Conservation (phyloP, 2,888 invertebrate species). For the Lycocerus yunnanus region DNA sequence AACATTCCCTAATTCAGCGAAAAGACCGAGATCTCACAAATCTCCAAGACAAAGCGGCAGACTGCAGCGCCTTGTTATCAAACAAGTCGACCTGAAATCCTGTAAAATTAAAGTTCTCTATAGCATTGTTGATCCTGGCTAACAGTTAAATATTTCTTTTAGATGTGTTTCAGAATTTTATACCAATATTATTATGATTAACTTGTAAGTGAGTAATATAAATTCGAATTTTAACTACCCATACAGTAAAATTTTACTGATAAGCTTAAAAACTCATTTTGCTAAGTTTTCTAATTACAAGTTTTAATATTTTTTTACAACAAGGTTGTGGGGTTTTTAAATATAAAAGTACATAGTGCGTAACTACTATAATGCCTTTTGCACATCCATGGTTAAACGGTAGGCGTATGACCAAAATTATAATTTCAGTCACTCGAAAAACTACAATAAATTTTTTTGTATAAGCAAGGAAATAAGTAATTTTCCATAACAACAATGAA, state of each 20-base stretch:
- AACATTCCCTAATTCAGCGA: slow-evolving; percentile 35
- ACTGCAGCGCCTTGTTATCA: slow-evolving; percentile 43
- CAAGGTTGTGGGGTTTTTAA: too few relatives aligned
- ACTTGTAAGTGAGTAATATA: background rate
- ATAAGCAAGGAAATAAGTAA: background rate
- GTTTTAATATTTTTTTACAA: background rate
- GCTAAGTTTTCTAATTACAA: too few relatives aligned
- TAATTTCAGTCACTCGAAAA: too few relatives aligned
- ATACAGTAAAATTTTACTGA: too few relatives aligned
- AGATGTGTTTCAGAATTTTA: background rate
- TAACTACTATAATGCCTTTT: too few relatives aligned
- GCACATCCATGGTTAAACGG: too few relatives aligned
- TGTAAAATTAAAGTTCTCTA: slow-evolving; percentile 43
- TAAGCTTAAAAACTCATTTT: too few relatives aligned
- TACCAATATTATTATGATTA: background rate
- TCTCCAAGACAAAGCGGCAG: slow-evolving; percentile 38
- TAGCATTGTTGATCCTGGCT: slow-evolving; percentile 9
- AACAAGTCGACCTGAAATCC: slow-evolving; percentile 43
- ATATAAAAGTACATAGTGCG: too few relatives aligned
- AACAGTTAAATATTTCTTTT: background rate
- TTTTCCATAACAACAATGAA: background rate
- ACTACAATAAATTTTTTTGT: background rate
- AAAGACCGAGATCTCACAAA: slow-evolving; percentile 34
- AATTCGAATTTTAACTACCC: too few relatives aligned
- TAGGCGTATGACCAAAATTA: too few relatives aligned